A percentile compares a stretch with the other conserved stretches of the same genome.
These are phyloP conservation scores for Conops quadrifasciatus DNA, from an alignment of 2,888 invertebrate genomes.

Conservation along the genomic window DNA sequence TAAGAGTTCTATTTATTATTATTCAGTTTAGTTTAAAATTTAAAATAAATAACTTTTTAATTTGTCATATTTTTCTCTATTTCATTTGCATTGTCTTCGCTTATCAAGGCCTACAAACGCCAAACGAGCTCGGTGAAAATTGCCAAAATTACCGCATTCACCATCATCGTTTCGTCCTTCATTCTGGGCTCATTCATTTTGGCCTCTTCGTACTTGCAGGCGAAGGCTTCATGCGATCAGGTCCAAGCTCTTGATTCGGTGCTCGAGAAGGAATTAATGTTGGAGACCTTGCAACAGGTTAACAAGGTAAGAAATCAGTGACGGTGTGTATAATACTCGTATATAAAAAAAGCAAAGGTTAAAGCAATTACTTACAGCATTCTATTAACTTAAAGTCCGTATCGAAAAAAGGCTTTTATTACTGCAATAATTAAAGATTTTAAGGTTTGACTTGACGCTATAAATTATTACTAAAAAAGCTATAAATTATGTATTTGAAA, in stretches of 20 bases:
- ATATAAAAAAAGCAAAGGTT: background rate
- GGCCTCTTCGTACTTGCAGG: conserved; percentile 84
- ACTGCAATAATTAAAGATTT: no score
- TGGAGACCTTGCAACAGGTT: conserved; percentile 78
- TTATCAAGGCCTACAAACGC: conserved; percentile 79
- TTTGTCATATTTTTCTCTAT: background rate
- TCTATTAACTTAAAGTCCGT: no score
- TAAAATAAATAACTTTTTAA: background rate
- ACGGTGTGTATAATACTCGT: background rate
- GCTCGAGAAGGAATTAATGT: conserved; percentile 74
- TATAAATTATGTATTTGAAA: no score
- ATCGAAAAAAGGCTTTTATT: no score
- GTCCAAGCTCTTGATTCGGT: conserved; percentile 75
- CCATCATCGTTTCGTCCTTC: conserved; percentile 81
- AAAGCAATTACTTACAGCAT: background rate
- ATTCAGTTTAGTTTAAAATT: background rate
- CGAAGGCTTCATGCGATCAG: conserved; percentile 81
- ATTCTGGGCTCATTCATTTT: conserved; percentile 84
- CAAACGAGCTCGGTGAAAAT: conserved; percentile 84
- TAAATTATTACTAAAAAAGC: no score
- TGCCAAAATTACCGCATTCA: conserved; percentile 84
- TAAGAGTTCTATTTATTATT: background rate
- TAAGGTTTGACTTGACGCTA: background rate
- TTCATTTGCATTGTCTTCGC: background rate
- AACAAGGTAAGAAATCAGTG: conserved; percentile 63